These are phyloP conservation scores for Piezodorus guildinii DNA, from an alignment of 1,140 invertebrate species.

Conservation along the genomic window DNA sequence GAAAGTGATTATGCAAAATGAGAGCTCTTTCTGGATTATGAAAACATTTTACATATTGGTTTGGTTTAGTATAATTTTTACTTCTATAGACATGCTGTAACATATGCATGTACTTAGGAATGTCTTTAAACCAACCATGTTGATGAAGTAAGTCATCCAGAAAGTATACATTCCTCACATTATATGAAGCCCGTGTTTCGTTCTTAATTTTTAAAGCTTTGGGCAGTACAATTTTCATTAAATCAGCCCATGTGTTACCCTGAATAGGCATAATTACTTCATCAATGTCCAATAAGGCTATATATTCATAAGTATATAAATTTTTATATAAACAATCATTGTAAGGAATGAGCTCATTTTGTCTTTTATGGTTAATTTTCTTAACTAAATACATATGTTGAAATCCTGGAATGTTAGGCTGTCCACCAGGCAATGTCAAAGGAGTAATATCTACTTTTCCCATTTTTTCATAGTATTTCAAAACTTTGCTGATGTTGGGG, in stretches of 20 bases:
- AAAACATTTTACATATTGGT: constrained; percentile 89
- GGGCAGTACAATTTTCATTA: constrained; percentile 61
- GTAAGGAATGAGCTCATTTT: constrained; percentile 92
- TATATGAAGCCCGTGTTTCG: constrained; percentile 70
- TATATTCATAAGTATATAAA: constrained; percentile 80
- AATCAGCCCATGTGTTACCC: constrained; percentile 57
- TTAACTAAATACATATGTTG: constrained; percentile 81
- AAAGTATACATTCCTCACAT: constrained; percentile 89
- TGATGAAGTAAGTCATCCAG: constrained; percentile 76
- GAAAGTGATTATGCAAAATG: constrained; percentile 87
- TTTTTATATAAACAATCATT: constrained; percentile 94
- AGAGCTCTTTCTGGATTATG: constrained; percentile 81
- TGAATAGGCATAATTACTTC: constrained; percentile 88
- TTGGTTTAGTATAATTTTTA: constrained; percentile 84
- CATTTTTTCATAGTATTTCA: constrained; percentile 63
- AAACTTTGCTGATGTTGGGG: constrained; percentile 78
- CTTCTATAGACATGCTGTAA: constrained; percentile 82
- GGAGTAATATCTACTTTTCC: constrained; percentile 74
- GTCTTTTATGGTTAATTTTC: constrained; percentile 80
- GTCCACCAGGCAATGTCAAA: constrained; percentile 77
- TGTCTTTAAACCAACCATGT: constrained; percentile 69
- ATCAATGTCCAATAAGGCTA: constrained; percentile 83
- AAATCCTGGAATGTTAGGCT: constrained; percentile 77
- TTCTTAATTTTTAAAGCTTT: constrained; percentile 56
- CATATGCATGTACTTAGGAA: constrained; percentile 87